Base-by-base conservation (phyloP, 2,888 invertebrate species). In the Boloria euphrosyne region DNA sequence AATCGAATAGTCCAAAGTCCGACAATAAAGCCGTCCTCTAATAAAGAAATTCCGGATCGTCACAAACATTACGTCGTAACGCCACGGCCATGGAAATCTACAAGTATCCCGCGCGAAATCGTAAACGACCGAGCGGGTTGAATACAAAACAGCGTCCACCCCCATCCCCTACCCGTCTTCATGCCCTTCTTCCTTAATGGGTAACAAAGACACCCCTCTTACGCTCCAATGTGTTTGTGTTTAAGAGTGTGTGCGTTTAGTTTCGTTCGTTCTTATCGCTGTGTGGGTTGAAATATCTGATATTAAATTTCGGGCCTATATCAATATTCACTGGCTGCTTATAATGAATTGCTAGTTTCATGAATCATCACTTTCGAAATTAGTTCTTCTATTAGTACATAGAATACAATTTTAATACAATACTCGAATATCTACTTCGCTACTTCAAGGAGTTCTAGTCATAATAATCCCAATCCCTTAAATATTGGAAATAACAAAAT, bases 171-270 rank as follows among this genome's bases (percentile, higher is more conserved):
- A 74, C 84, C 86, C 81, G 80, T 86, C 89, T 86, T 88, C 82
- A 82, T 86, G 83, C 89, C 89, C 89, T 87, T 87, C 87, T 90
- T 90, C 91, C 90, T 90, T 90, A 90, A 90, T 89, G 84, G 85
- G 85, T 89, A 91, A 91, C 91, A 91, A 92, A 92, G 92, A 91
- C 90, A 84, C 90, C 90, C 90, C 90, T 87, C 89, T 89, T 90
- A 87, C 80, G 82, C 78, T 81, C 80, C 81, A 78, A 83, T 88
- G 88, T 88, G 83, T 88, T 86, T 82, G 86, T 85, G 83, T 81
- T 75, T 73, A 73, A 55, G 55, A 31, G 31, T 84, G 88, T 89
- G 88, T 88, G 87, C 62, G 88, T 84, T 72, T 83, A 84, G 84
- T 85, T 83, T 79, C 77, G 76, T 65, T 66, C 62, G 60, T 66